Base-by-base conservation (phyloP, 2,797 vertebrate species). In the Anomalospiza imberbis region DNA sequence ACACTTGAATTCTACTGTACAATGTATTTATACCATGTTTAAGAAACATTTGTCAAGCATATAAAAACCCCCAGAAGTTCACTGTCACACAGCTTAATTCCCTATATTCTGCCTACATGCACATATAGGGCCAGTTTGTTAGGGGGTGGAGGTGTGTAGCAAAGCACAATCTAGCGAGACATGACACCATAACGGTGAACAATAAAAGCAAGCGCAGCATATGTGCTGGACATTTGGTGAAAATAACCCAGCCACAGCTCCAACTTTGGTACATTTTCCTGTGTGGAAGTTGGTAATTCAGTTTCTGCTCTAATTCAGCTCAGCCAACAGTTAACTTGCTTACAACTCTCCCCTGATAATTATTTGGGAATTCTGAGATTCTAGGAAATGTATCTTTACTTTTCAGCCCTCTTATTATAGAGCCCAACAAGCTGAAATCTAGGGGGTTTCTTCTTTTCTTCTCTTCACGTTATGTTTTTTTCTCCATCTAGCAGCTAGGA, bases 121-220 rank as follows among this genome's bases (percentile, higher is more conserved):
- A 89, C 16, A 96, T 48, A 93, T 91, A 85, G 90, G 96, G 94
- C 96, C 94, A 96, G 95, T 97, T 94, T 97, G 96, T 96, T 73
- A 97, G 96, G 94, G 94, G 95, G 95, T 95, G 95, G 95, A 96
- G 92, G 95, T 96, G 96, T 96, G 94, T 92, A 95, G 91, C 94
- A 96, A 97, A 96, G 95, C 94, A 96, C 91, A 97, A 96, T 96
- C 96, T 97, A 96, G 95, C 95, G 88, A 96, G 96, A 96, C 95
- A 89, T 65, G 95, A 96, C 95, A 96, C 95, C 95, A 96, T 81
- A 97, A 94, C 74, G 74, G 92, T 95, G 96, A 96, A 96, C 94
- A 95, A 95, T 95, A 95, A 96, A 96, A 96, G 93, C 91, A 90
- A 91, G 94, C 1, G 4, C 55, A 95, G 89, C 92, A 96, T 95